Evolutionary conservation across 2,888 invertebrate species (phyloP), one percentile per base, ranked within the genome.

Genomic region (Cactoblastis cactorum): DNA sequence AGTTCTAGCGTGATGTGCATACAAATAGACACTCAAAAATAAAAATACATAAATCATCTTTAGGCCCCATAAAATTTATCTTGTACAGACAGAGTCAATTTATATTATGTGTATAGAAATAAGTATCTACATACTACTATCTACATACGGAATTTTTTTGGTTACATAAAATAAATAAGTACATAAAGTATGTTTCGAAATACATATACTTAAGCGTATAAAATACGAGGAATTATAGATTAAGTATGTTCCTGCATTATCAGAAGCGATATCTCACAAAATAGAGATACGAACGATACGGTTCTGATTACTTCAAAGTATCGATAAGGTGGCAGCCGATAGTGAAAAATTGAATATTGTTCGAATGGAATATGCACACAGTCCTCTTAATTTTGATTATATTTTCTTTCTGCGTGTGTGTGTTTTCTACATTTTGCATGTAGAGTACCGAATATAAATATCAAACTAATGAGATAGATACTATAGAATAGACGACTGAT

Each of bases 251-350:
- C 28, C 1, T 28, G 24, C 43, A 43, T 28, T 43, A 43, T 43
- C 43, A 28, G 28, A 43, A 32, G 15, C 28, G 43, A 43, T 43
- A 43, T 43, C 43, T 9, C 43, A 24, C 17, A 28, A 43, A 43
- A 41, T 24, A 41, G 22, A 43, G 43, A 43, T 43, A 43, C 28
- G 43, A 43, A 43, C 28, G 43, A 43, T 28, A 28, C 11, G 43
- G 43, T 32, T 43, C 28, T 11, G 43, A 11, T 15, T 28, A 28
- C 17, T 15, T 12, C 14, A 17, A 28, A 19, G 12, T 41, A 19
- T 19, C 18, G 34, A 46, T 46, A 46, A 46, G 34, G 15, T 45
- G 43, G 24, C 43, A 43, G n/a, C 43, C 17, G 43, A 43, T 43
- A 43, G 28, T 43, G 11, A 5, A 17, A 19, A 28, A 28, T 28